phyloP scores from a whole-genome alignment of 2,888 invertebrate species.

The Rhaphigaster nebulosa region DNA sequence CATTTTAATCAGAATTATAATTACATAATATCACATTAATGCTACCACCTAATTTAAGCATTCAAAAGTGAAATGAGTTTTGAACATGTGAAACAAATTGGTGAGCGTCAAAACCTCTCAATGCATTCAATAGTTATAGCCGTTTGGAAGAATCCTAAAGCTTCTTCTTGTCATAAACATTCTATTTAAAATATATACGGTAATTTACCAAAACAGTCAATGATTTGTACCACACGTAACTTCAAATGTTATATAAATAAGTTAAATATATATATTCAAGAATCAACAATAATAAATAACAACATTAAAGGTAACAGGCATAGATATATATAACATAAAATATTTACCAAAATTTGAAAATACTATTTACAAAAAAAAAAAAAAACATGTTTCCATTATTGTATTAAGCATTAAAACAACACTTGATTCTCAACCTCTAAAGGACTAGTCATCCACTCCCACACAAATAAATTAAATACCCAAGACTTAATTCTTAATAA shows the following conservation, averaged over 20 bases:
- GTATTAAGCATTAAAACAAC: neutral
- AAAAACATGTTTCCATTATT: neutral
- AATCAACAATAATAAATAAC: constrained; percentile 42
- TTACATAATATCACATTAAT: constrained; percentile 52
- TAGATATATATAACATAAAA: constrained; percentile 3
- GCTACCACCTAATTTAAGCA: constrained; percentile 46
- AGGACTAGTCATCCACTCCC: constrained; percentile 15
- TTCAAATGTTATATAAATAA: constrained; percentile 25
- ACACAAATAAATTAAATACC: neutral
- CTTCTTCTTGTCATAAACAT: constrained; percentile 9
- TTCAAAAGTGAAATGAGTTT: constrained; percentile 32
- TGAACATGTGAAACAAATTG: neutral
- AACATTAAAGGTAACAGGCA: constrained; percentile 34
- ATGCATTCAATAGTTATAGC: constrained; percentile 23
- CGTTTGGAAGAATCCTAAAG: constrained; percentile 46
- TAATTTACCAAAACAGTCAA: constrained; percentile 50
- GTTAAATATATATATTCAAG: constrained; percentile 40
- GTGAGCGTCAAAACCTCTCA: neutral
- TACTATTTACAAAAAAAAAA: constrained; percentile 19
- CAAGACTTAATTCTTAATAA: neutral
- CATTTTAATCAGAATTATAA: constrained; percentile 1
- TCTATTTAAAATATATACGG: constrained; percentile 16
- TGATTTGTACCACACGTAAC: constrained; percentile 48
- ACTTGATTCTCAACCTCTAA: constrained; percentile 13
- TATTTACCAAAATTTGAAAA: neutral